Base-by-base conservation (phyloP, 2,888 invertebrate species). In the Plagodis pulveraria region DNA sequence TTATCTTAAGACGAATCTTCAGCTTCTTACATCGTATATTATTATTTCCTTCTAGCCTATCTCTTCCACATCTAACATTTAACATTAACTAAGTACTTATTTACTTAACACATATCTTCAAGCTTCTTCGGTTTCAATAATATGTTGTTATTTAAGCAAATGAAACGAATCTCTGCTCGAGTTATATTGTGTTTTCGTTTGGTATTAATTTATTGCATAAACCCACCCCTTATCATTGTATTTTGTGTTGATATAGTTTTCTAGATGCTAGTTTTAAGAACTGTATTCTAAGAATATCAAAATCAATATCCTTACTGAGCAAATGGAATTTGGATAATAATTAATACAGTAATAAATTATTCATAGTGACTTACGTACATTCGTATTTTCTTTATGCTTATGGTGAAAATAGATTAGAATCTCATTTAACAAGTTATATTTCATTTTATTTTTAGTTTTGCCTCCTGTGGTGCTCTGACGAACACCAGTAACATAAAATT, bases 381-480 rank as follows among this genome's bases (percentile, higher is more conserved):
- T 59, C 61, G 57, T 58, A 54, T 65, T 64, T 69, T 60, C 22
- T 55, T 62, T 56, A 41, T 46, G 50, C 56, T 58, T 35, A 42
- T 33, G 22, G n/a, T 32, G 40, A 22, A 43, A 36, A 5, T 40
- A n/a, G 5, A 44, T 43, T 36, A 49, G 5, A 43, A 5, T 6
- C 5, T 50, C 32, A n/a, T 47, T 38, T 56, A 50, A 50, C 41
- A 35, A 58, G 47, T 63, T 42, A 42, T 68, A 64, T 76, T 69
- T 71, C 62, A 67, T 83, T 84, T 81, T 81, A 81, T 86, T 89
- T 89, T 87, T 90, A 90, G 90, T 90, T 75, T 82, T 90, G 87
- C 89, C 89, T 86, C 90, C 90, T 60, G 85, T 89, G 83, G 87
- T 88, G 80, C 83, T 89, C 71, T 90, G 88, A 90, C 72, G 84